Evolutionary conservation across 2,113 vertebrate genomes (phyloP).

Genomic region (Catharus minimus): DNA sequence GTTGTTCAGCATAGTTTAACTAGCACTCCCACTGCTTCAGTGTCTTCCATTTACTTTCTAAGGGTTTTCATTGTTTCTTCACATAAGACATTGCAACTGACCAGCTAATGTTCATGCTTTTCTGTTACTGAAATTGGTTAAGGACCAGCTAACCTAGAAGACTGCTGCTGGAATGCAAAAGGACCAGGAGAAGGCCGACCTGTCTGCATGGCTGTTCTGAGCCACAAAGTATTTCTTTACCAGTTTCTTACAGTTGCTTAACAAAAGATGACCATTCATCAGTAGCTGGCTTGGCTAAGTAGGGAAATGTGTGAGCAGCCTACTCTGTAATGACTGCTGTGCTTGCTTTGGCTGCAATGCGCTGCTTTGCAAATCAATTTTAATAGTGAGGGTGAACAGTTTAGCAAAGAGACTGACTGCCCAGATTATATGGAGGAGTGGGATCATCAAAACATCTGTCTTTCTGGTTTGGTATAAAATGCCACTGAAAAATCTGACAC

Average conservation of each 20-base stretch:
- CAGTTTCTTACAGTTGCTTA: slow-evolving; percentile 9
- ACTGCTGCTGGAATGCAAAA: background rate
- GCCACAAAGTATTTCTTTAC: background rate
- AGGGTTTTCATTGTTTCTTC: background rate
- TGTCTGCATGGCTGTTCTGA: slow-evolving; percentile 22
- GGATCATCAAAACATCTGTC: slow-evolving; percentile 42
- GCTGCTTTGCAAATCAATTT: slow-evolving; percentile 52
- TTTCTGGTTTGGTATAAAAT: slow-evolving; percentile 35
- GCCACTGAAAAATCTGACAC: slow-evolving; percentile 57
- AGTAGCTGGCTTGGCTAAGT: slow-evolving; percentile 23
- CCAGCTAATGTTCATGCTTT: background rate
- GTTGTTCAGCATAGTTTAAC: background rate
- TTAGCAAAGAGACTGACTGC: slow-evolving; percentile 33
- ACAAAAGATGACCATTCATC: slow-evolving; percentile 40
- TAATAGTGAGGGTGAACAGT: slow-evolving; percentile 36
- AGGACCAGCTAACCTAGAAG: background rate
- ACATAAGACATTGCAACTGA: background rate
- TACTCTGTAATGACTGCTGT: background rate
- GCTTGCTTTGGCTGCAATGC: slow-evolving; percentile 40
- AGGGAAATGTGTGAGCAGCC: slow-evolving; percentile 38
- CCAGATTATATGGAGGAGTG: background rate
- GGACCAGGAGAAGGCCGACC: background rate
- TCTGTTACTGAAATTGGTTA: background rate
- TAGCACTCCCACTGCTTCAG: background rate
- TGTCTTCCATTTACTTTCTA: background rate